These are phyloP conservation scores for Labroides dimidiatus DNA, from an alignment of 2,797 vertebrate species.

Conservation along the genomic window DNA sequence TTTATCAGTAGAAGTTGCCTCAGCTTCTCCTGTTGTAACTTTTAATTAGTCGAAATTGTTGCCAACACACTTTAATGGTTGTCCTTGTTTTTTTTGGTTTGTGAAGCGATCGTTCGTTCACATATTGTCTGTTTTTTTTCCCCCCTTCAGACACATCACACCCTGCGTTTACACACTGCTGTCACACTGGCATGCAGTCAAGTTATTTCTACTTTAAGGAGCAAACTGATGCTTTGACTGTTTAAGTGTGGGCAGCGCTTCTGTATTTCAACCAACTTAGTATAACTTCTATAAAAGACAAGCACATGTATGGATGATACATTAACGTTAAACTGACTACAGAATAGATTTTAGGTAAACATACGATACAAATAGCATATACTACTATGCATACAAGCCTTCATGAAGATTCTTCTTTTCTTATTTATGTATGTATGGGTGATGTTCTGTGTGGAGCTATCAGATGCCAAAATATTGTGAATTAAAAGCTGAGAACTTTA, in stretches of 20 bases:
- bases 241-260: slow-evolving; percentile 18
- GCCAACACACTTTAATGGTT: slow-evolving; percentile 24
- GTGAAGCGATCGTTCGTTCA: slow-evolving; percentile 12
- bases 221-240: slow-evolving; percentile 14
- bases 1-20: slow-evolving; percentile 14
- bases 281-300: slow-evolving; percentile 35
- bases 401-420: slow-evolving; percentile 51
- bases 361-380: slow-evolving; percentile 34
- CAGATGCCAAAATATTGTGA: slow-evolving; percentile 63
- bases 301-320: slow-evolving; percentile 32
- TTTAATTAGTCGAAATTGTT: slow-evolving; percentile 17
- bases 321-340: slow-evolving; percentile 35
- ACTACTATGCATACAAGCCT: slow-evolving; percentile 73
- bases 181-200: slow-evolving; percentile 3
- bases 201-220: background rate
- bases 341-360: slow-evolving; percentile 31
- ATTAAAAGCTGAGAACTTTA: slow-evolving; percentile 33
- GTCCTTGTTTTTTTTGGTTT: slow-evolving; percentile 9
- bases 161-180: background rate
- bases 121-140: slow-evolving; percentile 16
- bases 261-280: slow-evolving; percentile 37
- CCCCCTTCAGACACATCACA: background rate
- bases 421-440: slow-evolving; percentile 38
- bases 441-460: slow-evolving; percentile 41
- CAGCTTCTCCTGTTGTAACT: slow-evolving; percentile 7